Evolutionary conservation across 2,113 vertebrate genomes (phyloP).

Genomic region (Tichodroma muraria): DNA sequence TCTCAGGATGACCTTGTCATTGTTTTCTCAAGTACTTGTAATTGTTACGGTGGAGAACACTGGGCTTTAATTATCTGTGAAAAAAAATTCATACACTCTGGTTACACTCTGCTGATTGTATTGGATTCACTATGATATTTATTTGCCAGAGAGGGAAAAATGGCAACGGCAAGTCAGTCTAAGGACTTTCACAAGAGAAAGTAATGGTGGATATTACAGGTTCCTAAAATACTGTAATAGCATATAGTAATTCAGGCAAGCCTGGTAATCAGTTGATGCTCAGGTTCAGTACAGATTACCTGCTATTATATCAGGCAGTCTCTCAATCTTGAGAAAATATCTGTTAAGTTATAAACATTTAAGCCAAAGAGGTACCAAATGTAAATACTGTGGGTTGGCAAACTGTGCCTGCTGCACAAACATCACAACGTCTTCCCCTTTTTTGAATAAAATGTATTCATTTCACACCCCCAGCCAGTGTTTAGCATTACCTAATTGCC

Average conservation of each 20-base stretch:
- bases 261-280: constrained; percentile 26
- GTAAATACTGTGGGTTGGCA: background rate
- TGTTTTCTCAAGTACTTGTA: constrained; percentile 63
- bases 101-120: constrained; percentile 72
- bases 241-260: constrained; percentile 58
- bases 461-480: background rate
- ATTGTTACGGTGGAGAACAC: constrained; percentile 68
- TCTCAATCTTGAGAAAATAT: constrained; percentile 46
- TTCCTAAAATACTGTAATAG: constrained; percentile 68
- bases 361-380: background rate
- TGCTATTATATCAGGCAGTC: constrained; percentile 32
- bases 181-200: constrained; percentile 55
- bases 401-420: background rate
- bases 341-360: constrained; percentile 44
- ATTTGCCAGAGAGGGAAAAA: constrained; percentile 59
- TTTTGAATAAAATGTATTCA: background rate
- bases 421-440: background rate
- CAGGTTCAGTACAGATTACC: constrained; percentile 20
- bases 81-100: constrained; percentile 59
- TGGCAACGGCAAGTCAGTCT: constrained; percentile 56
- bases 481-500: background rate
- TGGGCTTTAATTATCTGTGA: constrained; percentile 77
- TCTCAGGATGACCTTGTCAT: constrained; percentile 60
- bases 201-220: constrained; percentile 65
- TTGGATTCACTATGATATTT: constrained; percentile 71